Evolutionary conservation across 2,113 vertebrate species (phyloP).

Genomic region (Eonycteris spelaea): DNA sequence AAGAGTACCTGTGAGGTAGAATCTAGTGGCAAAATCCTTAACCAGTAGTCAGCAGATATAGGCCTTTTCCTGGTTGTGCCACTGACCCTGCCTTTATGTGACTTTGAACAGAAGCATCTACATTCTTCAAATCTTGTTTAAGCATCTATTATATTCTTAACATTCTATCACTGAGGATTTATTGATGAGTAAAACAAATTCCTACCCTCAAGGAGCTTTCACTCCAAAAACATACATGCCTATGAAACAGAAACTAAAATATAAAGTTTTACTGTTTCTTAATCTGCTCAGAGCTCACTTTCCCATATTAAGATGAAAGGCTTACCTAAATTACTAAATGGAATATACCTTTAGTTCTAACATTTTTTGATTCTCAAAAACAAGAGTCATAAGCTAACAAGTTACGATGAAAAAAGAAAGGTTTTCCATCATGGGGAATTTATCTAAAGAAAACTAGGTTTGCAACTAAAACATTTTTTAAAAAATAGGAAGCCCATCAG

Average conservation of each 20-base stretch:
- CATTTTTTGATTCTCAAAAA: background rate
- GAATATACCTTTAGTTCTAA: background rate
- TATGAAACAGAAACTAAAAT: slow-evolving; percentile 19
- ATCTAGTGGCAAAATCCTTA: background rate
- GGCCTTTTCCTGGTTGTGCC: fast-evolving
- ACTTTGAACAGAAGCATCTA: background rate
- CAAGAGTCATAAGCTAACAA: background rate
- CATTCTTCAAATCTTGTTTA: background rate
- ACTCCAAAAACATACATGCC: background rate
- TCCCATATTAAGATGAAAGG: background rate
- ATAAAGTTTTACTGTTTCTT: background rate
- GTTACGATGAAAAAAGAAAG: background rate
- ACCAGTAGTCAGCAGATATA: no score
- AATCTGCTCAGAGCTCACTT: background rate
- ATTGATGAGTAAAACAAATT: background rate
- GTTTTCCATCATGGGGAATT: background rate
- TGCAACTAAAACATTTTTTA: background rate
- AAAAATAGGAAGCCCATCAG: background rate
- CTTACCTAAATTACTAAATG: background rate
- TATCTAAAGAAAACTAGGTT: background rate
- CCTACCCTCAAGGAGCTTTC: background rate
- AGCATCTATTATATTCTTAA: background rate
- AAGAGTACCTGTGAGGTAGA: background rate
- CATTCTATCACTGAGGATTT: background rate
- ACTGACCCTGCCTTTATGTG: background rate